Conservation (phyloP, 2,888 invertebrate genomes). For the Lochmaea capreae region DNA sequence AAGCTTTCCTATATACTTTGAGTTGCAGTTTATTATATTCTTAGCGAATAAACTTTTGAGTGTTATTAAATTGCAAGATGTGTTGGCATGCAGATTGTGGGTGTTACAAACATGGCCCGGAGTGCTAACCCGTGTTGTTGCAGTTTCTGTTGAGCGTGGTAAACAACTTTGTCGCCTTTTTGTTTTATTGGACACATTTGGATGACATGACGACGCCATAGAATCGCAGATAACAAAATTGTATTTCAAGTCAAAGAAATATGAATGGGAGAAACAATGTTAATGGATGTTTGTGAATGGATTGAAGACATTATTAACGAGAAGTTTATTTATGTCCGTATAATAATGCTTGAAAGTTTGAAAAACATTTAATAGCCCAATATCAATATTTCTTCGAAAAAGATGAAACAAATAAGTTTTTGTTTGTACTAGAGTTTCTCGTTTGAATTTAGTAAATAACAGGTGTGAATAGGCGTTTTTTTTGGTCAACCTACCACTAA, state of each 20-base stretch:
- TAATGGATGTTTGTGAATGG: neutral
- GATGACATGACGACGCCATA: slow-evolving; percentile 7
- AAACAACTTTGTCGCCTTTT: slow-evolving; percentile 25
- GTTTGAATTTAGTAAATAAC: too few species aligned
- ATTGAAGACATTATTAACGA: neutral
- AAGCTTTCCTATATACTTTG: neutral
- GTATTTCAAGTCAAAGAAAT: neutral
- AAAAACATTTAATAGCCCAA: too few species aligned
- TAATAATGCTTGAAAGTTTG: too few species aligned
- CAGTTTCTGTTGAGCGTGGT: slow-evolving; percentile 17
- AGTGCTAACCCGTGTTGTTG: slow-evolving; percentile 26
- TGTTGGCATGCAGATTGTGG: slow-evolving; percentile 24
- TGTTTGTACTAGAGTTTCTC: too few species aligned
- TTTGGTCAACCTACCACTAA: too few species aligned
- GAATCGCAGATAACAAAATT: slow-evolving; percentile 20
- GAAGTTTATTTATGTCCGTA: too few species aligned
- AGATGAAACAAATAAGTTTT: too few species aligned
- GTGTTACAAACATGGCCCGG: slow-evolving; percentile 22
- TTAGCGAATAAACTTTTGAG: slow-evolving; percentile 13
- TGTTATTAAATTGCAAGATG: slow-evolving; percentile 13
- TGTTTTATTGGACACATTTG: slow-evolving; percentile 17
- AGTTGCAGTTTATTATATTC: slow-evolving; percentile 3
- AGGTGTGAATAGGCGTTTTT: too few species aligned
- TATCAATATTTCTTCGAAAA: too few species aligned
- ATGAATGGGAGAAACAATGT: neutral